Conservation (phyloP, 30 jellyfish, hydroid and myxozoan species). For the Nemopilema nomurai region DNA sequence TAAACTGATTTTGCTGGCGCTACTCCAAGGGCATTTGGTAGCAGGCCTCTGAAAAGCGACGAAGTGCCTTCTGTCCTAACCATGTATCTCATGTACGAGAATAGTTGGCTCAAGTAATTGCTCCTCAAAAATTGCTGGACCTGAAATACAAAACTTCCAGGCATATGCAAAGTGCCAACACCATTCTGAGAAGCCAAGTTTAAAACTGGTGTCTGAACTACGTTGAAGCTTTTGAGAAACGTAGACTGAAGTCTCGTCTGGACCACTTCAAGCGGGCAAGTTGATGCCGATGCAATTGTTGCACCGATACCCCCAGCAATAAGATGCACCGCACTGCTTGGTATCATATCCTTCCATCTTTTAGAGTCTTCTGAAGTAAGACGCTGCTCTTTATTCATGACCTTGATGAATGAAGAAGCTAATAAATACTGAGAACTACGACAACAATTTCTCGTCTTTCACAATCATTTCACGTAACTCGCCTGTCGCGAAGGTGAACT, state of each 20-base stretch:
- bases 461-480: not conserved
- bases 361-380: conserved; percentile 6
- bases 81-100: conserved; percentile 83
- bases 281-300: conserved; percentile 73
- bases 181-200: conserved; percentile 23
- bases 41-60: conserved; percentile 82
- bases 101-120: conserved; percentile 60
- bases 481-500: not conserved
- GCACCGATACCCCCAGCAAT: conserved; percentile 87
- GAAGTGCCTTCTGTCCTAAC: conserved; percentile 79
- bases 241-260: conserved; percentile 83
- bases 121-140: conserved; percentile 17
- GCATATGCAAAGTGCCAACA: conserved; percentile 19
- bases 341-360: conserved; percentile 53
- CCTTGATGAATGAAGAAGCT: not conserved
- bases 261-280: conserved; percentile 83
- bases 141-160: conserved; percentile 27
- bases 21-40: conserved; percentile 82
- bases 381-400: conserved; percentile 8
- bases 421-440: not conserved
- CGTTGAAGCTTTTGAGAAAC: conserved; percentile 9
- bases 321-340: conserved; percentile 72
- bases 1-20: conserved; percentile 92
- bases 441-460: not conserved
- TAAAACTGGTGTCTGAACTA: conserved; percentile 13